Evolutionary conservation across 2,113 vertebrate genomes (phyloP).

Genomic region (Corydoras sp.): DNA sequence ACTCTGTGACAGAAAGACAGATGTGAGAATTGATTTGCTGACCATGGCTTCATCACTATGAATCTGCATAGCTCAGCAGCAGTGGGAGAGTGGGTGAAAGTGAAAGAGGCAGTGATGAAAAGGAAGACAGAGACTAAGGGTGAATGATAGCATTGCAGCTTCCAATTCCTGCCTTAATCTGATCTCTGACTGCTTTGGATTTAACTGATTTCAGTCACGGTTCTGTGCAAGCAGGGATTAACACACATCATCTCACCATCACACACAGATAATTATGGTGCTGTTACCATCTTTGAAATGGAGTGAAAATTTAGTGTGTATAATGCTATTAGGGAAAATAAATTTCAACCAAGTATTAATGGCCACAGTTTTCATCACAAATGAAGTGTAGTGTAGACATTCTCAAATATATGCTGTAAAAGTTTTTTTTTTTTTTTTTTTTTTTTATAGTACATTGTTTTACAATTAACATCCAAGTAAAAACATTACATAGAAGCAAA

Average conservation of each 20-base stretch:
- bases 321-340: constrained; percentile 49
- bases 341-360: constrained; percentile 40
- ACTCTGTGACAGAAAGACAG: constrained; percentile 63
- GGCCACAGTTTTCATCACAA: no score
- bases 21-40: constrained; percentile 63
- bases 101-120: constrained; percentile 17
- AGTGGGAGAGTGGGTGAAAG: constrained; percentile 13
- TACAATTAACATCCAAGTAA: no score
- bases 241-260: constrained; percentile 64
- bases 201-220: constrained; percentile 77
- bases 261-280: constrained; percentile 61
- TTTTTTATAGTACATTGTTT: no score
- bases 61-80: constrained; percentile 48
- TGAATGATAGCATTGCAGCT: background rate
- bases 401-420: no score
- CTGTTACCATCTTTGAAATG: constrained; percentile 58
- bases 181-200: constrained; percentile 65
- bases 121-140: background rate
- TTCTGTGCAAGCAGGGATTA: constrained; percentile 71
- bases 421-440: no score
- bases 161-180: constrained; percentile 43
- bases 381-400: no score
- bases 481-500: no score
- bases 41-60: constrained; percentile 51
- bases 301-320: constrained; percentile 52